These are phyloP conservation scores for Seison nebaliae DNA, from an alignment of 1,140 invertebrate species.

Conservation along the genomic window DNA sequence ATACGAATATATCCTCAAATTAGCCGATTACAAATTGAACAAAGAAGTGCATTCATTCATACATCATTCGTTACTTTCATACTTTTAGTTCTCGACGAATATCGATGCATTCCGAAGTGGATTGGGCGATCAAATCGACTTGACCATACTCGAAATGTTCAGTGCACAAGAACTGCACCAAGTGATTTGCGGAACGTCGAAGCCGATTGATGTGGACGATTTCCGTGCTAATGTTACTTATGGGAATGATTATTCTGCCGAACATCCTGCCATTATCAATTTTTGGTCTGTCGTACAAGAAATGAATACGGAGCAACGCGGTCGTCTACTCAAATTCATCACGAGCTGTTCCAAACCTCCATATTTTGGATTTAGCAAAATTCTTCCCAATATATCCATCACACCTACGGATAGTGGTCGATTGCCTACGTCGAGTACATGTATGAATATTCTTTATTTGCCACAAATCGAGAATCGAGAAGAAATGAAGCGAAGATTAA, in stretches of 20 bases:
- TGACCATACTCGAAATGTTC: slow-evolving; percentile 77
- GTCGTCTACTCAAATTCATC: slow-evolving; percentile 72
- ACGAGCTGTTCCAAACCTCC: slow-evolving; percentile 87
- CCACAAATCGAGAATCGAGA: slow-evolving; percentile 56
- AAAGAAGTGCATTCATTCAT: slow-evolving; percentile 40
- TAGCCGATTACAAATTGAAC: slow-evolving; percentile 82
- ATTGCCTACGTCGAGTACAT: slow-evolving; percentile 74
- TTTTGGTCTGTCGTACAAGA: slow-evolving; percentile 57
- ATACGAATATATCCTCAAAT: slow-evolving; percentile 79
- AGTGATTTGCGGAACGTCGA: slow-evolving; percentile 65
- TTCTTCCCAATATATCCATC: slow-evolving; percentile 57
- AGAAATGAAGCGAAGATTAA: slow-evolving; percentile 49
- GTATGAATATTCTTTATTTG: slow-evolving; percentile 83
- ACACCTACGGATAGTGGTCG: slow-evolving; percentile 57
- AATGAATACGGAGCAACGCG: slow-evolving; percentile 53
- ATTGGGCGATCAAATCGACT: slow-evolving; percentile 54
- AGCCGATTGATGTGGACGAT: slow-evolving; percentile 66
- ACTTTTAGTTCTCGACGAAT: slow-evolving; percentile 2
- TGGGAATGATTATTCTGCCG: slow-evolving; percentile 32
- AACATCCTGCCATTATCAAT: slow-evolving; percentile 42
- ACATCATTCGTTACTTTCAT: background rate
- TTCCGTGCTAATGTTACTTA: slow-evolving; percentile 56
- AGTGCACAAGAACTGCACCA: slow-evolving; percentile 73
- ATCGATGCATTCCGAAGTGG: slow-evolving; percentile 31
- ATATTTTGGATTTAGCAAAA: slow-evolving; percentile 53